Base-by-base conservation (phyloP, 2,888 invertebrate genomes). In the Pycnomerus fuliginosus region DNA sequence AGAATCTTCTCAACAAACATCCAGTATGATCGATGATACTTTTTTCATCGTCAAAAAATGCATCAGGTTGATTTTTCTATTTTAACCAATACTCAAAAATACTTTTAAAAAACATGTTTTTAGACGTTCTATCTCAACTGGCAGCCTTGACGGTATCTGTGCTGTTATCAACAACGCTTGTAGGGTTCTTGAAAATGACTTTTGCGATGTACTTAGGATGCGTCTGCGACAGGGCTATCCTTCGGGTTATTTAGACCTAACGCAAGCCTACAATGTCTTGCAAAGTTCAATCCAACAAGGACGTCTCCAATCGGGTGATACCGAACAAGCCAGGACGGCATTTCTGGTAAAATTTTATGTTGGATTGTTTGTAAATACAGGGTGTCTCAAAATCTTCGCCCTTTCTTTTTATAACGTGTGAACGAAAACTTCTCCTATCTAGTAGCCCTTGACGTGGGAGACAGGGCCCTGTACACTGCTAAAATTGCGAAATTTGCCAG, bases 31-130 rank as follows among this genome's bases (percentile, higher is more conserved):
- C 0, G 99, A 99, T 70, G 98, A 99, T 72, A 89, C 96, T 1
- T 98, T 98, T 74, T 99, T 93, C 70, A 94, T 99, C 54, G 84
- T 97, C 2, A 86, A 94, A 61, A 98, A 98, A 74, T 93, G 95
- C 60, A 88, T 97, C 34, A 80, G 88, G 90, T 84, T 67, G 38
- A 48, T 44, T 17, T 36, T 33, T 36, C 16, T 12, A 14, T 12
- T 14, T 3, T 39, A 1, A 22, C 10, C 23, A 27, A 30, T 11
- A 34, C 12, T 32, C 15, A 8, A 7, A n/a, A 8, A 7, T 8
- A 35, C 20, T 39, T 17, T n/a, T n/a, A n/a, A n/a, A n/a, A n/a
- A n/a, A n/a, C n/a, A 32, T 42, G 24, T 41, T 62, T 64, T 22
- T 67, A 90, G 94, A 54, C 85, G 98, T 52, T 87, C 93, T n/a